phyloP scores from a whole-genome alignment of 1,140 invertebrate species.

The Arion vulgaris region DNA sequence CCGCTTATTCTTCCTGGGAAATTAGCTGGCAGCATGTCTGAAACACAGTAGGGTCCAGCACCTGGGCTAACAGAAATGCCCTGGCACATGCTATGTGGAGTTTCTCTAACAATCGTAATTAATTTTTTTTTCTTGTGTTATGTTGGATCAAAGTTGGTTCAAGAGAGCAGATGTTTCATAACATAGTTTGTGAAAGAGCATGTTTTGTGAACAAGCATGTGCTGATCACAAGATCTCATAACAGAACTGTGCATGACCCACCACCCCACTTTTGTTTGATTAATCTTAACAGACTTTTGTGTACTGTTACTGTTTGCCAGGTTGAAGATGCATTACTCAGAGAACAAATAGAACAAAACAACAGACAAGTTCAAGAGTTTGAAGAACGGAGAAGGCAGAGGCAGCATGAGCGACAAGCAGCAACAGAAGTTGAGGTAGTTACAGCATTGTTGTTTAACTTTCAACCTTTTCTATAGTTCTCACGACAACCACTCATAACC shows the following conservation, averaged over 20 bases:
- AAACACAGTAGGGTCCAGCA: background rate
- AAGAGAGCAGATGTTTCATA: slow-evolving; percentile 19
- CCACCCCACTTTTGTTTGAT: background rate
- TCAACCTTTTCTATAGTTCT: slow-evolving; percentile 48
- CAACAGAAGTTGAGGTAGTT: slow-evolving; percentile 69
- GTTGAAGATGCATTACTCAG: slow-evolving; percentile 88
- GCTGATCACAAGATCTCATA: background rate
- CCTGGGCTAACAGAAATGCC: slow-evolving; percentile 25
- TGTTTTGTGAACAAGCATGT: background rate
- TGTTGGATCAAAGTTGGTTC: background rate
- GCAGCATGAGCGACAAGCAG: slow-evolving; percentile 65
- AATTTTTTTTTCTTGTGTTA: background rate
- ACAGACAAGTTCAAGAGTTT: slow-evolving; percentile 86
- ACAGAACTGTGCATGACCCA: background rate
- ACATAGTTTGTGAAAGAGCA: background rate
- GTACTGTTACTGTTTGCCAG: slow-evolving; percentile 61
- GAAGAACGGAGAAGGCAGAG: slow-evolving; percentile 86
- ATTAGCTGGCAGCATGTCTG: slow-evolving; percentile 23
- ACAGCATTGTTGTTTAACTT: slow-evolving; percentile 65
- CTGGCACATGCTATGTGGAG: slow-evolving; percentile 3
- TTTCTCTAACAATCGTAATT: slow-evolving; percentile 10
- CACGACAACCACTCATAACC: slow-evolving; percentile 29
- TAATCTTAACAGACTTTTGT: background rate
- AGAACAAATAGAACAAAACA: slow-evolving; percentile 93
- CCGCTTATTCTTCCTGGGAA: slow-evolving; percentile 15